phyloP scores from a whole-genome alignment of 2,888 invertebrate genomes.

The Luffia ferchaultella region DNA sequence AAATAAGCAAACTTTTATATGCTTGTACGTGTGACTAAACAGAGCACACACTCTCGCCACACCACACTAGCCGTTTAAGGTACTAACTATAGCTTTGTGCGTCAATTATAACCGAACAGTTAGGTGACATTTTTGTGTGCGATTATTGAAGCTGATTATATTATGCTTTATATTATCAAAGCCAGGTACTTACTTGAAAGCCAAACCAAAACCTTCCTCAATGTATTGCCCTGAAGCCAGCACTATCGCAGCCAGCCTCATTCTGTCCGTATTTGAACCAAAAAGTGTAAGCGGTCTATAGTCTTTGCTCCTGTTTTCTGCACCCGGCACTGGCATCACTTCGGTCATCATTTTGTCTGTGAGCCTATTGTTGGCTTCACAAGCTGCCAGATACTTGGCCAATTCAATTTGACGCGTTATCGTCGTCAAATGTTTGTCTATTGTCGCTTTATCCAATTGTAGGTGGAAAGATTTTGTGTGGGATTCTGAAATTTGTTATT shows the following conservation, averaged over 20 bases:
- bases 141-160: no score
- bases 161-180: no score
- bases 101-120: no score
- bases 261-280: slow-evolving; percentile 73
- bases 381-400: slow-evolving; percentile 73
- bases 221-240: slow-evolving; percentile 73
- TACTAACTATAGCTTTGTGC: no score
- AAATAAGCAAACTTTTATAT: no score
- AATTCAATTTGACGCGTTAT: slow-evolving; percentile 84
- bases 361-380: slow-evolving; percentile 64
- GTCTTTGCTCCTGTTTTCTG: slow-evolving; percentile 25
- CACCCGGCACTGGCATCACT: slow-evolving; percentile 34
- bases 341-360: slow-evolving; percentile 40
- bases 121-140: no score
- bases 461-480: slow-evolving; percentile 69
- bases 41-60: no score
- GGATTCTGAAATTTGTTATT: slow-evolving; percentile 30
- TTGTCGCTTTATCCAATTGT: slow-evolving; percentile 74
- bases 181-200: slow-evolving; percentile 72
- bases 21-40: no score
- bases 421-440: slow-evolving; percentile 80
- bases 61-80: no score
- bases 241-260: slow-evolving; percentile 72
- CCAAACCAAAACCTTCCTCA: slow-evolving; percentile 75
- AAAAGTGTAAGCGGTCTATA: slow-evolving; percentile 74